phyloP scores from a whole-genome alignment of 2,888 invertebrate genomes.

The Eustalomyia histrio region DNA sequence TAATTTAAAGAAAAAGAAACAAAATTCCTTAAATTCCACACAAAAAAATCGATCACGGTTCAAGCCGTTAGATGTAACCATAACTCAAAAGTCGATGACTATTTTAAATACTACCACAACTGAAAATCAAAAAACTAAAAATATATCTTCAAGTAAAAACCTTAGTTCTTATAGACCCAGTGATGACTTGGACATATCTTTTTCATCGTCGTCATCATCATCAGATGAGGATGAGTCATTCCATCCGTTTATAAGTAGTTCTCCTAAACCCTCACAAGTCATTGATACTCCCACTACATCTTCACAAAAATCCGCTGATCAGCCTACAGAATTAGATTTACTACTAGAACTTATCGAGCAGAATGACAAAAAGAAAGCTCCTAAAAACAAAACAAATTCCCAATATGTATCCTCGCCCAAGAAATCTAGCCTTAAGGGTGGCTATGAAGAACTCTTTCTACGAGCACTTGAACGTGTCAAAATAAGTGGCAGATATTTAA shows the following conservation, averaged over 20 bases:
- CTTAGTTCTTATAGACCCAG: not conserved
- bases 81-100: not conserved
- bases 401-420: not conserved
- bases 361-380: conserved; percentile 26
- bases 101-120: not conserved
- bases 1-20: not conserved
- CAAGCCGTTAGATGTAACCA: not conserved
- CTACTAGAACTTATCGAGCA: conserved; percentile 64
- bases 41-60: not conserved
- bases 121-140: not conserved
- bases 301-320: conserved; percentile 29
- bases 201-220: not conserved
- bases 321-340: conserved; percentile 63
- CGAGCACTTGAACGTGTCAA: conserved; percentile 43
- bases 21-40: too few relatives aligned
- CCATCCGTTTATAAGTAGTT: not conserved
- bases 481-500: conserved; percentile 50
- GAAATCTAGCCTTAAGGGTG: conserved; percentile 55
- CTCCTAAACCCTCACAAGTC: conserved; percentile 8
- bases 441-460: conserved; percentile 55
- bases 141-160: not conserved
- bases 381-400: not conserved
- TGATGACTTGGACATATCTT: not conserved
- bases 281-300: conserved; percentile 30
- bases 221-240: not conserved